Percentiles rank a stretch among this genome's conserved stretches.
These are phyloP conservation scores for Tragelaphus buxtoni DNA, from an alignment of 2,113 vertebrate genomes.

Conservation along the genomic window DNA sequence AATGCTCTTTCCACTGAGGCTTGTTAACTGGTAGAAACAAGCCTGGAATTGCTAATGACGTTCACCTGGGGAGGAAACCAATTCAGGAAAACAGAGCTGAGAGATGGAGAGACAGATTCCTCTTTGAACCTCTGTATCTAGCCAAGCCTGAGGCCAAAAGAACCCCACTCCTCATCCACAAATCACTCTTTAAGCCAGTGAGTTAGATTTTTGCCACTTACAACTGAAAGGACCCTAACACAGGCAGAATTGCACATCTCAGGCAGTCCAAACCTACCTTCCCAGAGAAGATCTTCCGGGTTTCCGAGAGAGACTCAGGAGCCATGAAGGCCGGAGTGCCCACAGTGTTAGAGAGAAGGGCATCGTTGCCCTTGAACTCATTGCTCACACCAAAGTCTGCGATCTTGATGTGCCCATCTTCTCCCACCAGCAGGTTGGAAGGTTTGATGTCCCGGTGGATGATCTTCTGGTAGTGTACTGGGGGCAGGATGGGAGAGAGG, in stretches of 20 bases:
- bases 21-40: background rate
- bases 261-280: constrained; percentile 83
- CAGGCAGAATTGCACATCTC: background rate
- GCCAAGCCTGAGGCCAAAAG: background rate
- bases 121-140: background rate
- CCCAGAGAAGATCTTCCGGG: constrained; percentile 96
- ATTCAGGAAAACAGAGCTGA: background rate
- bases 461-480: constrained; percentile 99
- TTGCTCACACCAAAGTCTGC: constrained; percentile 98
- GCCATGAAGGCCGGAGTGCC: constrained; percentile 97
- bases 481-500: background rate
- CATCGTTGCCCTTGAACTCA: constrained; percentile 95
- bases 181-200: background rate
- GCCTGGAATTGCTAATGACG: background rate
- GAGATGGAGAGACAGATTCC: background rate
- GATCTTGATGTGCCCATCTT: constrained; percentile 95
- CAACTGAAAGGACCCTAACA: background rate
- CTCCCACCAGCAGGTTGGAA: constrained; percentile 95
- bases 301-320: constrained; percentile 94
- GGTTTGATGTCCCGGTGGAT: constrained; percentile 98
- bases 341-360: constrained; percentile 95
- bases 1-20: background rate
- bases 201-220: background rate
- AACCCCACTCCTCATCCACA: background rate
- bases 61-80: background rate